Evolutionary conservation across 2,113 vertebrate species (phyloP), one percentile per base, ranked within the genome.

Genomic region (Anolis carolinensis): DNA sequence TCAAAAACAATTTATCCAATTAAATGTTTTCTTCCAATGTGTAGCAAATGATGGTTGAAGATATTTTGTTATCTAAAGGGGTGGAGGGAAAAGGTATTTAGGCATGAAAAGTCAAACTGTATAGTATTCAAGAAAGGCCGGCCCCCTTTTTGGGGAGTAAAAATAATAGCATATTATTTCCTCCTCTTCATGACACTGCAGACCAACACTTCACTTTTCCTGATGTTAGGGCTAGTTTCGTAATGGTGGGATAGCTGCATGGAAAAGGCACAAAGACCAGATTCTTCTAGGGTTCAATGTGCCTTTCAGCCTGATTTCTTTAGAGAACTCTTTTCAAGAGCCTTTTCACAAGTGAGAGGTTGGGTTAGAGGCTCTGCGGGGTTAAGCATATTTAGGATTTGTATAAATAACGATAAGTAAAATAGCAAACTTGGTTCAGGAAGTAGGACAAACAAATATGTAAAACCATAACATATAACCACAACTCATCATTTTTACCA

Each of bases 401-500:
- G 81, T 21, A 72, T 36, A 59, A 36, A 50, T 39, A 55, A n/a
- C 72, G 72, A 70, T 52, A 30, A 71, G 10, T 25, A 82, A 82
- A 71, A 71, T 34, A 39, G 23, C 52, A 85, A 79, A 44, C 5
- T 0, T 48, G 25, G 39, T 75, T 39, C 2, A 32, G 39, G 18
- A 83, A 68, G 23, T 79, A 50, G 55, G 48, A 48, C 21, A 52
- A 76, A 32, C 16, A 48, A 21, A 55, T 21, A 52, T 21, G 23
- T 27, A 18, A 34, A 32, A 78, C 50, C n/a, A 27, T 25, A 30
- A 71, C 52, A 50, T 34, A 71, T 36, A 20, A 6, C 16, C 6
- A n/a, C 34, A 23, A 55, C 59, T 65, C n/a, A 50, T 67, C 52
- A 68, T 63, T 85, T 70, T n/a, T 25, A 20, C 6, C 90, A 85